These are phyloP conservation scores for Psittacula cyanocephala DNA, from an alignment of 2,113 vertebrate species.

Conservation along the genomic window DNA sequence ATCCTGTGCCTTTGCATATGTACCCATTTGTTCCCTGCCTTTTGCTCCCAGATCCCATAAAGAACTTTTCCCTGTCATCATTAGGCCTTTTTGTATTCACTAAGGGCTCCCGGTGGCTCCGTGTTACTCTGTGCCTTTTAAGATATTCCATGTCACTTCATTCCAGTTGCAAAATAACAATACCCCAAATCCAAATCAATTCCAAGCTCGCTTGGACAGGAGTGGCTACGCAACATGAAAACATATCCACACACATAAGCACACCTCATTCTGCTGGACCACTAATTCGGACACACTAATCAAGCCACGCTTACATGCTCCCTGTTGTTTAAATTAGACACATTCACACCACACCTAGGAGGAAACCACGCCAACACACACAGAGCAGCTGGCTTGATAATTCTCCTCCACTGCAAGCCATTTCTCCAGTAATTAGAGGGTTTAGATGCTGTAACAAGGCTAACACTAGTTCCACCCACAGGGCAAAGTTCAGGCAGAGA, in stretches of 20 bases:
- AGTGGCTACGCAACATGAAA: background rate
- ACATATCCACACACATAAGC: background rate
- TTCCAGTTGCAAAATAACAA: conserved; percentile 5
- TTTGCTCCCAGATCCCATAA: conserved; percentile 29
- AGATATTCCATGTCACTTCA: background rate
- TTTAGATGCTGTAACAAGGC: conserved; percentile 28
- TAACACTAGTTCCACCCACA: background rate
- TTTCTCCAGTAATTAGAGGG: background rate
- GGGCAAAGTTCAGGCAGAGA: conserved; percentile 29
- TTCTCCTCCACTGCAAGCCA: background rate
- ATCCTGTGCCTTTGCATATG: background rate
- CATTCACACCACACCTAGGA: background rate
- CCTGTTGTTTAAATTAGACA: background rate
- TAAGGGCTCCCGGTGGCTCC: background rate
- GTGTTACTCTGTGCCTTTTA: background rate
- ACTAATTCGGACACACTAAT: background rate
- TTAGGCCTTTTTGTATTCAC: background rate
- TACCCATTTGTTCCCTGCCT: conserved; percentile 29
- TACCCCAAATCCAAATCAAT: background rate
- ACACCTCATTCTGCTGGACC: background rate
- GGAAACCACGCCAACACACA: background rate
- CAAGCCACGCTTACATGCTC: background rate
- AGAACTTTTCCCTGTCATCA: conserved; percentile 26
- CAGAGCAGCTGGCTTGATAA: background rate
- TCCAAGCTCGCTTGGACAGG: background rate